Percentiles rank a stretch among this genome's conserved stretches.
Conservation (phyloP, 2,888 invertebrate species). For the Cosmopolites sordidus region DNA sequence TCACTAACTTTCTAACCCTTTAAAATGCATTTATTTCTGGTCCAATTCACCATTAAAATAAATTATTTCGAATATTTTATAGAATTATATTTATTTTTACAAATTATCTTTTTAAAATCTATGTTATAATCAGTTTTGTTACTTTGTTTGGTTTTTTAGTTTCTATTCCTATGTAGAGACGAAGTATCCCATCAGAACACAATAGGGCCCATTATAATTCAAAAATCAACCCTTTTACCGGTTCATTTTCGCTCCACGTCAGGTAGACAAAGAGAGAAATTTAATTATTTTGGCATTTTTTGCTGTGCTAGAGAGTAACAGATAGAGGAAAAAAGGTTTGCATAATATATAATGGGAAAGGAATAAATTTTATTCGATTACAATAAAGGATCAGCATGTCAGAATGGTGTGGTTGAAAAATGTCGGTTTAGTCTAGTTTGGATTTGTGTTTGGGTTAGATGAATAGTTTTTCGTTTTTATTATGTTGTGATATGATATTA, state of each 20-base stretch:
- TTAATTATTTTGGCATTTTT: background rate
- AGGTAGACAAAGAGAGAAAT: constrained; percentile 28
- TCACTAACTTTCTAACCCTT: too few species aligned
- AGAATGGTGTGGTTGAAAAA: constrained; percentile 21
- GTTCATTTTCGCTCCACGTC: constrained; percentile 25
- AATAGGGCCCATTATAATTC: constrained; percentile 16
- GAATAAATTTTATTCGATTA: constrained; percentile 27
- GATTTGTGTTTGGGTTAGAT: constrained; percentile 8
- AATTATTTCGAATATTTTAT: too few species aligned
- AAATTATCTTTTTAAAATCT: too few species aligned
- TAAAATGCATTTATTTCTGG: too few species aligned
- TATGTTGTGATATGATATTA: too few species aligned
- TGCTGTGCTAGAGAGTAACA: constrained; percentile 17
- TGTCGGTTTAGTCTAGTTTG: constrained; percentile 12
- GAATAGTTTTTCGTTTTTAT: too few species aligned
- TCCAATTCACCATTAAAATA: too few species aligned
- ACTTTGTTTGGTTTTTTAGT: too few species aligned
- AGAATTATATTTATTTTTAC: too few species aligned
- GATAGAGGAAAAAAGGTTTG: constrained; percentile 31
- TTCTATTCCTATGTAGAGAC: too few species aligned
- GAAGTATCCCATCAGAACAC: background rate
- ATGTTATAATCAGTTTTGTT: too few species aligned
- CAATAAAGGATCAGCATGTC: constrained; percentile 20
- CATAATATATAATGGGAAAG: constrained; percentile 25
- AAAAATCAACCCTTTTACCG: constrained; percentile 25